Evolutionary conservation across 1,140 invertebrate genomes (phyloP).

Genomic region (Chelonus insularis): DNA sequence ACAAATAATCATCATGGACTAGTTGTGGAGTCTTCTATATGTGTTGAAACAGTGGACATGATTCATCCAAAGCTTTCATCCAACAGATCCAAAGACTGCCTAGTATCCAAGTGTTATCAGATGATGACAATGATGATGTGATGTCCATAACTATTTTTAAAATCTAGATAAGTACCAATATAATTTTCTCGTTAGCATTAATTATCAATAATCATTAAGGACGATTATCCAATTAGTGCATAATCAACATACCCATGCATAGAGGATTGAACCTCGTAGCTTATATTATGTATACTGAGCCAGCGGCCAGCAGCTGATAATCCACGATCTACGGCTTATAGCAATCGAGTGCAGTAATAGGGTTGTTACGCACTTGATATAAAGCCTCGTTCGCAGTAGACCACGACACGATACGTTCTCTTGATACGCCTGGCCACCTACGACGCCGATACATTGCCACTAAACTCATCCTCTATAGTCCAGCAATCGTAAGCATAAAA

Average conservation of each 20-base stretch:
- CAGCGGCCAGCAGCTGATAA: constrained; percentile 24
- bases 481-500: not conserved
- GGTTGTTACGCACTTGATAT: constrained; percentile 46
- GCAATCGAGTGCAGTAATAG: constrained; percentile 39
- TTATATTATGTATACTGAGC: not conserved
- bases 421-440: not conserved
- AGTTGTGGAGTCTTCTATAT: no score
- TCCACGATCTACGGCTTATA: constrained; percentile 44
- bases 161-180: no score
- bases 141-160: no score
- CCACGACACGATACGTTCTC: not conserved
- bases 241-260: constrained; percentile 33
- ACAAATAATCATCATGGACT: no score
- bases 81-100: no score
- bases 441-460: not conserved
- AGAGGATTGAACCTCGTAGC: not conserved
- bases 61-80: no score
- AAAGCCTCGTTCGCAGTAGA: constrained; percentile 33
- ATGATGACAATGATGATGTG: no score
- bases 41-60: no score
- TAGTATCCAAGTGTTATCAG: no score
- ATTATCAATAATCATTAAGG: constrained; percentile 47
- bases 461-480: not conserved
- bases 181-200: no score
- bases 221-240: constrained; percentile 44